These are phyloP conservation scores for Cylloceria caligata DNA, from an alignment of 2,888 invertebrate genomes.

Conservation along the genomic window DNA sequence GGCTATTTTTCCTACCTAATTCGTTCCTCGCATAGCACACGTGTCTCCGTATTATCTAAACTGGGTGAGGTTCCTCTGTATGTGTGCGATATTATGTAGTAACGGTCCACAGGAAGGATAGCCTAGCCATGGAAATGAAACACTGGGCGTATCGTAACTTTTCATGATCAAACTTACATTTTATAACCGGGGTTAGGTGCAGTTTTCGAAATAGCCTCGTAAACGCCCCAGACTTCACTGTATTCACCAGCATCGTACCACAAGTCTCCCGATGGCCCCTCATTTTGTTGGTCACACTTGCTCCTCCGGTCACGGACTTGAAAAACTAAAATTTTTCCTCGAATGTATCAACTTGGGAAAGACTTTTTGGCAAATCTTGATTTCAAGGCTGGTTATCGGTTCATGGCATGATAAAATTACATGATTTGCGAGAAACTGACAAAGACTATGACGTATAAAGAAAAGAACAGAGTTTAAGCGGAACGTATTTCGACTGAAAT, in stretches of 20 bases:
- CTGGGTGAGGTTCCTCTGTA: too few species aligned
- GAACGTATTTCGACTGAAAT: slow-evolving; percentile 54
- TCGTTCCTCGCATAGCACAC: too few species aligned
- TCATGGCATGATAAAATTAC: slow-evolving; percentile 31
- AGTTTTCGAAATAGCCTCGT: slow-evolving; percentile 62
- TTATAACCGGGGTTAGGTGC: slow-evolving; percentile 61
- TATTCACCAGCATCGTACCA: neutral
- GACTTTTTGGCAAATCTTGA: neutral
- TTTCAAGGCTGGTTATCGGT: neutral
- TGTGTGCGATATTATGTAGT: slow-evolving; percentile 7
- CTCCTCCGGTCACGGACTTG: neutral
- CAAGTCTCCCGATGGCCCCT: neutral
- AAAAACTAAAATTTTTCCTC: slow-evolving; percentile 1
- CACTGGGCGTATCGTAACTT: slow-evolving; percentile 61
- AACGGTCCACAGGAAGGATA: slow-evolving; percentile 27
- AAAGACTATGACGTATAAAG: neutral
- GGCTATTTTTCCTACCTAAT: too few species aligned
- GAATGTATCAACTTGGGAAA: neutral
- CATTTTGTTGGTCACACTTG: slow-evolving; percentile 20
- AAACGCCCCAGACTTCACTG: slow-evolving; percentile 34
- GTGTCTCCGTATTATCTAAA: too few species aligned
- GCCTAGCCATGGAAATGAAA: slow-evolving; percentile 50
- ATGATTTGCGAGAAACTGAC: neutral
- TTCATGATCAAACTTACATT: slow-evolving; percentile 67
- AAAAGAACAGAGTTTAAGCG: slow-evolving; percentile 5